phyloP scores from a whole-genome alignment of 2,797 vertebrate species.

The Trichosurus vulpecula region DNA sequence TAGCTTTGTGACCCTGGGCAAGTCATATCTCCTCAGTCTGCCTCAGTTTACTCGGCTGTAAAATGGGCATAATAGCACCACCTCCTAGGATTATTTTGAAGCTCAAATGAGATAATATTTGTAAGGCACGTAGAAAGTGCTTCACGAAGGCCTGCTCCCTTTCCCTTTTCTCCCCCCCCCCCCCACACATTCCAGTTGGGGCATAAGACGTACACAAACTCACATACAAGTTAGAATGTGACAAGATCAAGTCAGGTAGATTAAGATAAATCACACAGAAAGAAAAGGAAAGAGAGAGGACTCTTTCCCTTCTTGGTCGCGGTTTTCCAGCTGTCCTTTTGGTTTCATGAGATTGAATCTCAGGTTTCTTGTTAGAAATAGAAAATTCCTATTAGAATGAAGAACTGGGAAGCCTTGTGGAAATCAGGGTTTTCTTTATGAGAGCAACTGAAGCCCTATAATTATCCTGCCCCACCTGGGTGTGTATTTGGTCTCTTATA shows the following conservation, averaged over 20 bases:
- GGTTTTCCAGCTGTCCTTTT: not conserved
- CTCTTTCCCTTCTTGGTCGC: not conserved
- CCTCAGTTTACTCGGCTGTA: not conserved
- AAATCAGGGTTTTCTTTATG: not conserved
- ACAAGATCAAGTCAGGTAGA: not conserved
- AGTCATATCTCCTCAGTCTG: not conserved
- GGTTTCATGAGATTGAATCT: not conserved
- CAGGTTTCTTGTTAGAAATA: constrained; percentile 10
- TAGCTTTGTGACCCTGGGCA: not conserved
- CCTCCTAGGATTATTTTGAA: not conserved
- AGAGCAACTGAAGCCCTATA: constrained; percentile 30
- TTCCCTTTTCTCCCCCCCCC: not conserved
- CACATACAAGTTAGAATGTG: not conserved
- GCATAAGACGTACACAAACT: not conserved
- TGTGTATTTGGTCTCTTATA: not conserved
- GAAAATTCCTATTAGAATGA: constrained; percentile 3
- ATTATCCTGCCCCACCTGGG: constrained; percentile 8
- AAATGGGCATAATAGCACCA: not conserved
- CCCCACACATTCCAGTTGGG: not conserved
- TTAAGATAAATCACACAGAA: not conserved
- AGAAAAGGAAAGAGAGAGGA: not conserved
- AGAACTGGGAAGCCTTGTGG: not conserved
- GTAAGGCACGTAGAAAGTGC: not conserved
- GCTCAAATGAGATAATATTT: not conserved
- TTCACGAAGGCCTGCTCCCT: not conserved